phyloP scores from a whole-genome alignment of 2,888 invertebrate genomes.

The Drosophila trichaetosa region DNA sequence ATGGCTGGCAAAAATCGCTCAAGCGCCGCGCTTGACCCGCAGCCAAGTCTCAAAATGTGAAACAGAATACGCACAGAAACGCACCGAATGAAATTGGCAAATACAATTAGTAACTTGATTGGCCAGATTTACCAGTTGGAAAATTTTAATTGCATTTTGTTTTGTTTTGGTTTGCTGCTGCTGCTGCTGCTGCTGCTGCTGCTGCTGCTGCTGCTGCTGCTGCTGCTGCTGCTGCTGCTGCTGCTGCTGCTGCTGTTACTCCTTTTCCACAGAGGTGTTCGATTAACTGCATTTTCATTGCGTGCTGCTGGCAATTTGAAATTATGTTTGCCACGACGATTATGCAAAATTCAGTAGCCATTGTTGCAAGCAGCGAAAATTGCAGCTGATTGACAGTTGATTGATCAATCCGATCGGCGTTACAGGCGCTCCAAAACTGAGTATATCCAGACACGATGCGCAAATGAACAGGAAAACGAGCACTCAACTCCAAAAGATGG shows the following conservation, averaged over 20 bases:
- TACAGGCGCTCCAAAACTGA: constrained; percentile 24
- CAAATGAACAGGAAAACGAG: background rate
- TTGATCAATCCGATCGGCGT: constrained; percentile 59
- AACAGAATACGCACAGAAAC: constrained; percentile 18
- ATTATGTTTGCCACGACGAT: constrained; percentile 29
- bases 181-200: background rate
- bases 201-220: too few species aligned
- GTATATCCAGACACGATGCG: constrained; percentile 13
- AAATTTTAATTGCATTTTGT: constrained; percentile 69
- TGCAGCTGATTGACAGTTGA: constrained; percentile 54
- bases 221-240: background rate
- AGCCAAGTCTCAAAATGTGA: constrained; percentile 38
- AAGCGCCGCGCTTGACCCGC: constrained; percentile 67
- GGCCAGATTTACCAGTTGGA: constrained; percentile 50
- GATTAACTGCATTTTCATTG: constrained; percentile 48
- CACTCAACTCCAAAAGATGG: background rate
- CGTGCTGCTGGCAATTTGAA: constrained; percentile 44
- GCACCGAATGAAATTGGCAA: constrained; percentile 62
- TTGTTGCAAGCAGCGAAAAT: constrained; percentile 34
- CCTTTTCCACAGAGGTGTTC: constrained; percentile 32
- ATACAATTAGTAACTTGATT: constrained; percentile 69
- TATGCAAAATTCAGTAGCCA: constrained; percentile 42
- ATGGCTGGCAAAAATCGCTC: constrained; percentile 61
- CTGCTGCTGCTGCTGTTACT: background rate
- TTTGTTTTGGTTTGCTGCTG: background rate